A percentile compares a stretch with the other conserved stretches of the same genome.
Conservation (phyloP, 2,888 invertebrate genomes). For the Diadegma fenestrale region DNA sequence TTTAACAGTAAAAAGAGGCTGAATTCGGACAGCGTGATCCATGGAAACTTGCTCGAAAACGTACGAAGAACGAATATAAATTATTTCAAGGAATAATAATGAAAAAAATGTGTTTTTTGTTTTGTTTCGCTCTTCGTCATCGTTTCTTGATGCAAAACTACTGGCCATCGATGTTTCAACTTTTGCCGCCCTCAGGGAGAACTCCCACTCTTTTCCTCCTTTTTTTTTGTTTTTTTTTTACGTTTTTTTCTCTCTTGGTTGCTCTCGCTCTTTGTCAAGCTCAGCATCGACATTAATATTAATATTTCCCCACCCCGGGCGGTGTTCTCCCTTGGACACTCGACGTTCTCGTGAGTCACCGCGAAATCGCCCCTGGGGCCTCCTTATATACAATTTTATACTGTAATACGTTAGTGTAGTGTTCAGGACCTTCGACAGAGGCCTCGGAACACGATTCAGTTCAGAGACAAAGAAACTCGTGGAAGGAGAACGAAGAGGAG, state of each 20-base stretch:
- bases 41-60: not conserved
- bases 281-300: slow-evolving; percentile 62
- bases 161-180: slow-evolving; percentile 39
- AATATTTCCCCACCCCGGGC: slow-evolving; percentile 53
- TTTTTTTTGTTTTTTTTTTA: too few relatives aligned
- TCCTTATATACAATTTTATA: slow-evolving; percentile 30
- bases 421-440: slow-evolving; percentile 46
- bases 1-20: not conserved
- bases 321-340: slow-evolving; percentile 53
- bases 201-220: slow-evolving; percentile 1
- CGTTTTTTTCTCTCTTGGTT: not conserved
- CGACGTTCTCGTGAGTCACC: slow-evolving; percentile 62
- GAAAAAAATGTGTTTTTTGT: not conserved
- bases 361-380: slow-evolving; percentile 50
- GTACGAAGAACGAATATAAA: slow-evolving; percentile 1
- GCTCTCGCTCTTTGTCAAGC: slow-evolving; percentile 42
- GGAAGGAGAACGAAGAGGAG: slow-evolving; percentile 42
- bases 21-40: not conserved
- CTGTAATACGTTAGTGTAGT: slow-evolving; percentile 20
- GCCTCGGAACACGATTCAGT: slow-evolving; percentile 29
- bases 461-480: slow-evolving; percentile 54
- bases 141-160: slow-evolving; percentile 19
- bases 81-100: not conserved
- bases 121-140: slow-evolving; percentile 5
- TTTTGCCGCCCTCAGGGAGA: slow-evolving; percentile 29